Conservation (phyloP, 2,888 invertebrate genomes). For the Acrocyrtus sp. region DNA sequence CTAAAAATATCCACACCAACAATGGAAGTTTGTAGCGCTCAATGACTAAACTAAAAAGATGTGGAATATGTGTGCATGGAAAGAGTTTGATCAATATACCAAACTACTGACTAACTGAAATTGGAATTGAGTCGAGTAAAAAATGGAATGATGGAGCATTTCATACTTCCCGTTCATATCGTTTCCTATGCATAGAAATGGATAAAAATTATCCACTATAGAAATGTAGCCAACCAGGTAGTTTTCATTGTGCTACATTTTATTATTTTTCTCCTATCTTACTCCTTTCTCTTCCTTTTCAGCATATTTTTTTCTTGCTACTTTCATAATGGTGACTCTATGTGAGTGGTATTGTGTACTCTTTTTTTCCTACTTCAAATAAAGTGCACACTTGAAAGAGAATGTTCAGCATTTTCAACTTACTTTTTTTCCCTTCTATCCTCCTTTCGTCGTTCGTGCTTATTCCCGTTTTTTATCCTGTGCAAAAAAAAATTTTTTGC, state of each 20-base stretch:
- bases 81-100: constrained; percentile 51
- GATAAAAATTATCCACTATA: constrained; percentile 39
- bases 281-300: neutral
- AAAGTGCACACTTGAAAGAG: constrained; percentile 36
- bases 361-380: constrained; percentile 24
- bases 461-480: neutral
- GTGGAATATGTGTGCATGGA: neutral
- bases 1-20: too few relatives aligned
- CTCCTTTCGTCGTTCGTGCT: too few relatives aligned
- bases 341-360: neutral
- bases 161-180: constrained; percentile 30
- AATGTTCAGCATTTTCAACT: constrained; percentile 24
- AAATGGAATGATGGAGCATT: constrained; percentile 44
- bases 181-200: constrained; percentile 41
- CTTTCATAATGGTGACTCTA: neutral
- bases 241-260: constrained; percentile 37
- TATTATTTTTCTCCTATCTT: neutral
- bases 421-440: too few relatives aligned
- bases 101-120: constrained; percentile 34
- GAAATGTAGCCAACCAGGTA: constrained; percentile 23
- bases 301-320: neutral
- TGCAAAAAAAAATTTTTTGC: neutral
- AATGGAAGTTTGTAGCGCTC: neutral
- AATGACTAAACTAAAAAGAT: neutral
- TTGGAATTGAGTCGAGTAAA: constrained; percentile 30